phyloP scores from a whole-genome alignment of 2,113 vertebrate species.

The Chascanopsetta lugubris region DNA sequence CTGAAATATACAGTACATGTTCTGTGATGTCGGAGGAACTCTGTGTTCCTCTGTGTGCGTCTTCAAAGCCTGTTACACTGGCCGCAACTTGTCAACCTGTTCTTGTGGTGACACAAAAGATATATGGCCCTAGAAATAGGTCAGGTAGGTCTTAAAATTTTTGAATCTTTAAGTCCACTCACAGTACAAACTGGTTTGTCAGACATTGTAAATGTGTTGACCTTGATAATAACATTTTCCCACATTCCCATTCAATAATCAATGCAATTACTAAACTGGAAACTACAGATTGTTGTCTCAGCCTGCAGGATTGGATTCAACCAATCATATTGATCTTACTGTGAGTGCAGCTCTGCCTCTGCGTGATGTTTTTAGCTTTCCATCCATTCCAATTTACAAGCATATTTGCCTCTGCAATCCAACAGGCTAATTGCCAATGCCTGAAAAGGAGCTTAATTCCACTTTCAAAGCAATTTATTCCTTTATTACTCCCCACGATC shows the following conservation, averaged over 20 bases:
- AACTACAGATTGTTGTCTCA: background rate
- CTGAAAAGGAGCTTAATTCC: slow-evolving; percentile 53
- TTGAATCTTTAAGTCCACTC: background rate
- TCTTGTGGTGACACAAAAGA: too few relatives aligned
- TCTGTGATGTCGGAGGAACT: too few relatives aligned
- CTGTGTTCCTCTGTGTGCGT: too few relatives aligned
- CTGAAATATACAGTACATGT: too few relatives aligned
- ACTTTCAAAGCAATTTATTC: slow-evolving; percentile 34
- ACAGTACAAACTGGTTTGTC: background rate
- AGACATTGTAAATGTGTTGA: background rate
- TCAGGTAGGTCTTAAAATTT: too few relatives aligned
- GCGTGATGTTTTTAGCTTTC: background rate
- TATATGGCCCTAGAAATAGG: too few relatives aligned
- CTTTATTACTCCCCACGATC: slow-evolving; percentile 13
- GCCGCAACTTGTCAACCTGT: too few relatives aligned
- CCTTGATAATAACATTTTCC: background rate
- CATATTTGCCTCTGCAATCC: slow-evolving; percentile 19
- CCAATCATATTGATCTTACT: background rate
- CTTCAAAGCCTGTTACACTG: too few relatives aligned
- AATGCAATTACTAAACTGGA: background rate
- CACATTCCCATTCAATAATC: background rate
- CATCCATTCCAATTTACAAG: slow-evolving; percentile 15
- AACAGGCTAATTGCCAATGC: slow-evolving; percentile 30
- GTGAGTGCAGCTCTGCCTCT: too few relatives aligned
- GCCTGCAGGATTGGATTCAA: background rate